Evolutionary conservation across 2,113 vertebrate genomes (phyloP), one percentile per base, ranked within the genome.

Genomic region (Syrrhaptes paradoxus): DNA sequence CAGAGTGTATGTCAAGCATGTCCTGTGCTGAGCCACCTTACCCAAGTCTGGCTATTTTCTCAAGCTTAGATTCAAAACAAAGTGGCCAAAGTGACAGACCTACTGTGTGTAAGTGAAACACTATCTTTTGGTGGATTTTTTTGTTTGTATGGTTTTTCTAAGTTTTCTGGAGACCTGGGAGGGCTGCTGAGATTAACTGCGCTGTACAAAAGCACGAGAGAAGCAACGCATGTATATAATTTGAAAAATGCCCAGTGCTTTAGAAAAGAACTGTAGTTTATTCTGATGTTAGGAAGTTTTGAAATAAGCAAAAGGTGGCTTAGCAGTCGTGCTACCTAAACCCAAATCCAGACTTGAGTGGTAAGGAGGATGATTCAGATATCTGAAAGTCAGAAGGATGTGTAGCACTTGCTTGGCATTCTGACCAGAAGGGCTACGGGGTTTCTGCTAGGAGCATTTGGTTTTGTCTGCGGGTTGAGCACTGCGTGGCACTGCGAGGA

Each of bases 391-490:
- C 9, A 18, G 48, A 34, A 41, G 36, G 46, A 4, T 41, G 52
- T 55, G 41, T 57, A 55, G 24, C 34, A 4, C 8, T 67, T 18
- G 4, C n/a, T n/a, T 10, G 17, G 5, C 31, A 3, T 1, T 17
- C 67, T 80, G 74, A 26, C 16, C 41, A 11, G 89, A 45, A 70
- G 32, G 25, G 59, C 84, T 25, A 24, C 20, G 1, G 20, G 25
- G 26, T 19, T 59, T 55, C 20, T 48, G 32, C 71, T 48, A 7
- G 13, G 4, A 31, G 61, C 11, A 0, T n/a, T 41, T 10, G 1
- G 13, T 20, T 54, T 29, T 32, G 29, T 5, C 19, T 13, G 22
- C 11, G 26, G 15, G 36, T 0, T 21, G 34, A 46, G 52, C 8
- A 1, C 32, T 20, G 31, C 4, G 28, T 25, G 71, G 29, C 58